Conservation (phyloP, 2,888 invertebrate species). For the Smittia aterrima region DNA sequence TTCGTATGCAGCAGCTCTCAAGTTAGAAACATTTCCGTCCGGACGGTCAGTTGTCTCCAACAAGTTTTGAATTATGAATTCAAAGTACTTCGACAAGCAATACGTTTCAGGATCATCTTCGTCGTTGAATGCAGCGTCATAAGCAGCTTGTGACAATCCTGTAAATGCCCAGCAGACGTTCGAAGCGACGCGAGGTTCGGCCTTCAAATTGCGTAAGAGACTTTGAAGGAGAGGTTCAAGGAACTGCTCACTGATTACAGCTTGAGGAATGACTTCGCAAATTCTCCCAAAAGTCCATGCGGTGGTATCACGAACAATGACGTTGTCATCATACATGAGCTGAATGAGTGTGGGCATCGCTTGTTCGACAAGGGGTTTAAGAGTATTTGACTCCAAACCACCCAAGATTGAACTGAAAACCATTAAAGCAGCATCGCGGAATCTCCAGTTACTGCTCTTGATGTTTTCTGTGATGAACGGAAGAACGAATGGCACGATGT, state of each 20-base stretch:
- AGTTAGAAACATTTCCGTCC: slow-evolving; percentile 90
- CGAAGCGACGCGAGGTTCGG: slow-evolving; percentile 94
- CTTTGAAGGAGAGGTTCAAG: slow-evolving; percentile 78
- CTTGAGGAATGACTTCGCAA: slow-evolving; percentile 95
- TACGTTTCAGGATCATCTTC: slow-evolving; percentile 81
- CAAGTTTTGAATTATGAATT: slow-evolving; percentile 86
- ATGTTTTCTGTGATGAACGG: slow-evolving; percentile 97
- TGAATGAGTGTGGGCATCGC: slow-evolving; percentile 95
- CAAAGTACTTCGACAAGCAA: slow-evolving; percentile 89
- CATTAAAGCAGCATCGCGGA: slow-evolving; percentile 96
- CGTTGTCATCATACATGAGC: slow-evolving; percentile 90
- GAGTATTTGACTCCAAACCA: slow-evolving; percentile 80
- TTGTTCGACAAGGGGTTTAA: slow-evolving; percentile 92
- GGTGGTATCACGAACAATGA: slow-evolving; percentile 93
- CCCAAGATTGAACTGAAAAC: slow-evolving; percentile 94
- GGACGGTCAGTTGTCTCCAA: slow-evolving; percentile 92
- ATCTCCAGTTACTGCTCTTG: slow-evolving; percentile 87
- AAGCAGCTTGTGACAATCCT: slow-evolving; percentile 94
- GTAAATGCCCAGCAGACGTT: slow-evolving; percentile 99
- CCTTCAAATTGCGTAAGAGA: slow-evolving; percentile 80
- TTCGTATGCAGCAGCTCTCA: slow-evolving; percentile 96
- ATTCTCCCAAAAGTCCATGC: slow-evolving; percentile 99
- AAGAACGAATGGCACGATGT: slow-evolving; percentile 90
- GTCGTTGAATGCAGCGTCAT: slow-evolving; percentile 76
- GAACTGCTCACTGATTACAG: slow-evolving; percentile 83